Conservation (phyloP, 2,888 invertebrate genomes). For the Rotaria magnacalcarata region DNA sequence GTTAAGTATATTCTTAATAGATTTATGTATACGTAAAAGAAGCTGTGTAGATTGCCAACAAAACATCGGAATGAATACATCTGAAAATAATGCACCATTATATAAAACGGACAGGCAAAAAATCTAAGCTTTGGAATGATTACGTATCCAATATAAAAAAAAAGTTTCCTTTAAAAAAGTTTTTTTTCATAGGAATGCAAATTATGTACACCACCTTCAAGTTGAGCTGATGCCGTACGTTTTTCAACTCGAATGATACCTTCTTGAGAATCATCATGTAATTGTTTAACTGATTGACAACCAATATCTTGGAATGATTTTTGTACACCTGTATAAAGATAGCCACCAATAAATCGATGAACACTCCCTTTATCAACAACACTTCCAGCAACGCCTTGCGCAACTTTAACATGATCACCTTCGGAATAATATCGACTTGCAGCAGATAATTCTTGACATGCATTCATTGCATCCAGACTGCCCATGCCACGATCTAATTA, state of each 20-base stretch:
- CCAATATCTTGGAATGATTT: slow-evolving; percentile 97
- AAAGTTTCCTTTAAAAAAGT: slow-evolving; percentile 65
- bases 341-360: slow-evolving; percentile 81
- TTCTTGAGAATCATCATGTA: slow-evolving; percentile 42
- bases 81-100: too few relatives aligned
- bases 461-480: slow-evolving; percentile 36
- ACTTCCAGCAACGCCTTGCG: slow-evolving; percentile 95
- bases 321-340: slow-evolving; percentile 85
- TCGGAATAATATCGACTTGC: slow-evolving; percentile 63
- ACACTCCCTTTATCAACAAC: slow-evolving; percentile 97
- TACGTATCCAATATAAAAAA: neutral
- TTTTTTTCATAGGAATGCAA: slow-evolving; percentile 89
- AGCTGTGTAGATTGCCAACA: too few relatives aligned
- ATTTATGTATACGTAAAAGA: too few relatives aligned
- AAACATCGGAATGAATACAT: too few relatives aligned
- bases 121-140: neutral
- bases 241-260: slow-evolving; percentile 88
- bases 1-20: too few relatives aligned
- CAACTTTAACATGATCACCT: slow-evolving; percentile 88
- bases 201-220: slow-evolving; percentile 95
- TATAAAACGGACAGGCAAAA: too few relatives aligned
- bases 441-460: neutral
- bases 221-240: slow-evolving; percentile 86
- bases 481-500: slow-evolving; percentile 40
- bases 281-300: slow-evolving; percentile 64